Conservation (phyloP, 2,797 vertebrate species). For the Lemur catta region DNA sequence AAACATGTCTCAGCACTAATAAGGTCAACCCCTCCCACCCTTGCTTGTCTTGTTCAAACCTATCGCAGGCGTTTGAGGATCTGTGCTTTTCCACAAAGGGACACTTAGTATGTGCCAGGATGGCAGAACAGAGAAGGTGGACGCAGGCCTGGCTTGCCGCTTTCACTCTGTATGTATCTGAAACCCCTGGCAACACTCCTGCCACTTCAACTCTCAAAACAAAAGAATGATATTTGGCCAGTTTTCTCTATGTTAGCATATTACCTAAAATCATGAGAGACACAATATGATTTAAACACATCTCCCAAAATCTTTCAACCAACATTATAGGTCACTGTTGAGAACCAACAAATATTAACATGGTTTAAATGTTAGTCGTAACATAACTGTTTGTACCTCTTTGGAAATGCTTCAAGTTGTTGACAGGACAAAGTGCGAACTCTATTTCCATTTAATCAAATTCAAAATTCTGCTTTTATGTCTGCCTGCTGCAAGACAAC, state of each 20-base stretch:
- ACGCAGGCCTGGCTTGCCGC: too few species aligned
- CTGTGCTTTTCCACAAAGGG: neutral
- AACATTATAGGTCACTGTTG: neutral
- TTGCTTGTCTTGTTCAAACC: neutral
- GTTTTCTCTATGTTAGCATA: neutral
- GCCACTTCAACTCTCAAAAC: neutral
- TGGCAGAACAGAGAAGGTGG: neutral
- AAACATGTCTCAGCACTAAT: neutral
- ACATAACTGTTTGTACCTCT: neutral
- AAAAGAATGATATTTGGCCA: neutral
- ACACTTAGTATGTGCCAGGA: neutral
- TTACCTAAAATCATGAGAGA: neutral
- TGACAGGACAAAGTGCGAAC: neutral
- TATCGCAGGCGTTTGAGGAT: neutral
- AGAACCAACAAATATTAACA: neutral
- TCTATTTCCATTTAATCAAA: neutral
- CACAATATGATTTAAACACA: neutral
- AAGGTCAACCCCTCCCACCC: neutral
- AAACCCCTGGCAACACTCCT: neutral
- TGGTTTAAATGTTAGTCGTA: neutral
- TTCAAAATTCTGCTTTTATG: neutral
- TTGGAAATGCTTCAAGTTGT: neutral
- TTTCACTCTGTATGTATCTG: neutral
- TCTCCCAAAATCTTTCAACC: neutral
- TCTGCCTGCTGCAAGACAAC: neutral